Evolutionary conservation across 1,140 invertebrate genomes (phyloP).

Genomic region (Drosophila jambulina): DNA sequence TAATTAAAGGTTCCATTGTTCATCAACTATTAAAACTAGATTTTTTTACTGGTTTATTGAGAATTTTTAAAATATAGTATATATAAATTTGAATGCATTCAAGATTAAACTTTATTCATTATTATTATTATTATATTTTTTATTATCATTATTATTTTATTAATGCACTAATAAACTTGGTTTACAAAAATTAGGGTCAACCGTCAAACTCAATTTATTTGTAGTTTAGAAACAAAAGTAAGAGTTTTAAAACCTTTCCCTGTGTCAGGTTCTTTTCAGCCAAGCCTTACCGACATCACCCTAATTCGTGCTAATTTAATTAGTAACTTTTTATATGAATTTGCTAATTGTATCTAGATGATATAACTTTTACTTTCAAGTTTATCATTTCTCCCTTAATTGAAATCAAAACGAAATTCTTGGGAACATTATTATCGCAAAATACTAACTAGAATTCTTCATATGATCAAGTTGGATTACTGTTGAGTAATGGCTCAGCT

Average conservation of each 20-base stretch:
- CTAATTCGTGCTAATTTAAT: slow-evolving; percentile 10
- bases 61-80: too few relatives aligned
- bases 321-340: not conserved
- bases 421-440: not conserved
- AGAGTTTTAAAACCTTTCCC: not conserved
- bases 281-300: not conserved
- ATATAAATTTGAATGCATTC: not conserved
- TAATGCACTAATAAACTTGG: not conserved
- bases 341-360: slow-evolving; percentile 9
- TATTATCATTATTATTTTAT: not conserved
- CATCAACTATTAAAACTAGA: not conserved
- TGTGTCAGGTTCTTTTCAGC: not conserved
- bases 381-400: not conserved
- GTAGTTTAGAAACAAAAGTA: not conserved
- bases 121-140: too few relatives aligned
- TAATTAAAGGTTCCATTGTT: not conserved
- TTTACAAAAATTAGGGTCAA: too few relatives aligned
- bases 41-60: not conserved
- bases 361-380: slow-evolving; percentile 34
- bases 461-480: slow-evolving; percentile 2
- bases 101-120: not conserved
- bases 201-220: not conserved
- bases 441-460: not conserved
- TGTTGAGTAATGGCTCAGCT: slow-evolving; percentile 18
- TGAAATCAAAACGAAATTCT: slow-evolving; percentile 16